Evolutionary conservation across 2,888 invertebrate genomes (phyloP).

Genomic region (Congeria kusceri): DNA sequence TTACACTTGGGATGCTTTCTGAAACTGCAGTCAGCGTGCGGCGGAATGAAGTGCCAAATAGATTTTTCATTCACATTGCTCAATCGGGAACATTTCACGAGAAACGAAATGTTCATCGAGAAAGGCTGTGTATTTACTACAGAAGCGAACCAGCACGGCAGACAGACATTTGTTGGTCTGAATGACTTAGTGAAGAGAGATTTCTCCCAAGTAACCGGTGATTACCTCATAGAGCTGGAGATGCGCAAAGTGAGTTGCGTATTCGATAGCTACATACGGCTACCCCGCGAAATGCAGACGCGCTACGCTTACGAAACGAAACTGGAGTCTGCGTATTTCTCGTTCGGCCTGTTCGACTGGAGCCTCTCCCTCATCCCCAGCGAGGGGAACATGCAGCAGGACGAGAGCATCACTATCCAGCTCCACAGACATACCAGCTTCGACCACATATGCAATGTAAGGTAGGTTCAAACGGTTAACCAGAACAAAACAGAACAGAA

Average conservation of each 20-base stretch:
- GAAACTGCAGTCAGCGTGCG: conserved; percentile 91
- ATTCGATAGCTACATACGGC: conserved; percentile 88
- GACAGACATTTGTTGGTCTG: conserved; percentile 82
- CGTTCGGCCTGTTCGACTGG: conserved; percentile 94
- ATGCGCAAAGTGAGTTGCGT: conserved; percentile 91
- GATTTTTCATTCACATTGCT: conserved; percentile 93
- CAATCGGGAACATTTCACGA: conserved; percentile 92
- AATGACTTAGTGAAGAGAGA: conserved; percentile 86
- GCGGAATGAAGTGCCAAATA: conserved; percentile 91
- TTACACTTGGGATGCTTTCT: conserved; percentile 92
- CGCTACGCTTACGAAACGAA: conserved; percentile 73
- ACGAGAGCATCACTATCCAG: conserved; percentile 84
- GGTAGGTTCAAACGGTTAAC: too few relatives aligned
- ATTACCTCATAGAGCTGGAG: conserved; percentile 92
- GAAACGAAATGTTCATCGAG: conserved; percentile 92
- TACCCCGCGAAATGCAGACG: conserved; percentile 86
- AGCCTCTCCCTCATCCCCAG: conserved; percentile 87
- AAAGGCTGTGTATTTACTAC: conserved; percentile 88
- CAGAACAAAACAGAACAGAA: too few relatives aligned
- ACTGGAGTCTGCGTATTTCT: conserved; percentile 90
- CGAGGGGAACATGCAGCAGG: conserved; percentile 77
- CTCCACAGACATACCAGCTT: conserved; percentile 92
- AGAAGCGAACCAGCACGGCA: conserved; percentile 76
- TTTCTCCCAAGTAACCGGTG: conserved; percentile 92
- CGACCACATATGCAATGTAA: conserved; percentile 92